A percentile compares a stretch with the other conserved stretches of the same genome.
These are phyloP conservation scores for Hestina assimilis DNA, from an alignment of 1,140 invertebrate species.

Conservation along the genomic window DNA sequence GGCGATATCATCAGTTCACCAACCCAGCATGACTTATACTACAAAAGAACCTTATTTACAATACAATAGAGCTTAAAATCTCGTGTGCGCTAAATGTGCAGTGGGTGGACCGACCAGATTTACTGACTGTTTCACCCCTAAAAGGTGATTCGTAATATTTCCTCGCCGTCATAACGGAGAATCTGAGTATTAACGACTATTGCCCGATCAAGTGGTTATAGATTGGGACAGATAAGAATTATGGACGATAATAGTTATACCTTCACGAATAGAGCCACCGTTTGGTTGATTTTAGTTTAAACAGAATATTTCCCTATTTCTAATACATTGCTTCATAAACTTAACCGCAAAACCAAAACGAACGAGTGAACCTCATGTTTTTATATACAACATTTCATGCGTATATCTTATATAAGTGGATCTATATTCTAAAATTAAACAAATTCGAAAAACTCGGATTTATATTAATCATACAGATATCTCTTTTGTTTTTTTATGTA, in stretches of 20 bases:
- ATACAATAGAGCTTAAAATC: slow-evolving; percentile 9
- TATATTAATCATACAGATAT: too few relatives aligned
- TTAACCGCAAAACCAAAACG: too few relatives aligned
- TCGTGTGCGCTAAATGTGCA: slow-evolving; percentile 1
- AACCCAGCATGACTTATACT: not conserved
- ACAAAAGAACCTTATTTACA: not conserved
- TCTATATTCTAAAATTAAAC: too few relatives aligned
- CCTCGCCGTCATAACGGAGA: slow-evolving; percentile 9
- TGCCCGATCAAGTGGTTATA: slow-evolving; percentile 11
- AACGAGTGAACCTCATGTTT: too few relatives aligned
- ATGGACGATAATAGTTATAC: slow-evolving; percentile 18
- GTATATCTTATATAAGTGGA: too few relatives aligned
- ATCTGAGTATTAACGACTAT: slow-evolving; percentile 9
- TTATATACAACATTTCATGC: too few relatives aligned
- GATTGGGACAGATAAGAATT: slow-evolving; percentile 19
- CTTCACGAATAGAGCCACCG: slow-evolving; percentile 17
- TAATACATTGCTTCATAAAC: not conserved
- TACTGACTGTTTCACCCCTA: slow-evolving; percentile 55
- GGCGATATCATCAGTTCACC: slow-evolving; percentile 46
- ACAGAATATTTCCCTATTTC: not conserved
- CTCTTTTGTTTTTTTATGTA: too few relatives aligned
- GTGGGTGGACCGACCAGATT: slow-evolving; percentile 58
- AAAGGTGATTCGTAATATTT: slow-evolving; percentile 60
- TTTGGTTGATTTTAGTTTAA: slow-evolving; percentile 1
- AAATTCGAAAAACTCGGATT: too few relatives aligned